Percentiles rank a stretch among this genome's conserved stretches.
These are phyloP conservation scores for Dicerorhinus sumatrensis DNA, from an alignment of 2,113 vertebrate species.

Conservation along the genomic window DNA sequence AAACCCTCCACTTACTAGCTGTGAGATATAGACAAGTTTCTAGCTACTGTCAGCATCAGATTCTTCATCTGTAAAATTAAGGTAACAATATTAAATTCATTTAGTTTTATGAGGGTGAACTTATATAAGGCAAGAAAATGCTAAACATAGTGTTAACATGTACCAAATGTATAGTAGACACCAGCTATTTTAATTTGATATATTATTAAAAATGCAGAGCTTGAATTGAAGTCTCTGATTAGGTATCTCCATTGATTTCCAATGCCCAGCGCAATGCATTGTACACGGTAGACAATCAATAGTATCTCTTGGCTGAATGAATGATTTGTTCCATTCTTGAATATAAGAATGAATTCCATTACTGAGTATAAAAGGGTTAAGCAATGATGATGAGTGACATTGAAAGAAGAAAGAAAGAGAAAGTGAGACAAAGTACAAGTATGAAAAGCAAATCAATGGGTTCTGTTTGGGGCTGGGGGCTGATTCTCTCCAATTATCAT, in stretches of 20 bases:
- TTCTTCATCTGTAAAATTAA: constrained; percentile 2
- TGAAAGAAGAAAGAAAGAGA: not conserved
- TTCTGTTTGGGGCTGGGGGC: accelerated
- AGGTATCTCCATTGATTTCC: not conserved
- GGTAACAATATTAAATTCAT: not conserved
- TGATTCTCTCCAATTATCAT: not conserved
- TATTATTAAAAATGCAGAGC: not conserved
- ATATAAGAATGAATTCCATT: not conserved
- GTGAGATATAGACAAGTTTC: not conserved
- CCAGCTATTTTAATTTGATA: not conserved
- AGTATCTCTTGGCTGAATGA: not conserved
- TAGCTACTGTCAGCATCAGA: not conserved
- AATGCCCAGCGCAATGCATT: not conserved
- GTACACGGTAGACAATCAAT: not conserved
- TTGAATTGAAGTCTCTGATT: not conserved
- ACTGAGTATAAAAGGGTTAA: not conserved
- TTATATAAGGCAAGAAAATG: not conserved
- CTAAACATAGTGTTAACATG: not conserved
- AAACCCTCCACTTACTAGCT: not conserved
- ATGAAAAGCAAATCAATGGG: not conserved
- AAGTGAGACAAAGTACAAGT: not conserved
- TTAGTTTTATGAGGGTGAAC: not conserved
- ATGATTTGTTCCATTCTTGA: not conserved
- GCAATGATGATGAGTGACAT: not conserved
- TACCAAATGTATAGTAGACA: not conserved